Evolutionary conservation across 2,888 invertebrate genomes (phyloP), one percentile per base, ranked within the genome.

Genomic region (Eupithecia dodoneata): DNA sequence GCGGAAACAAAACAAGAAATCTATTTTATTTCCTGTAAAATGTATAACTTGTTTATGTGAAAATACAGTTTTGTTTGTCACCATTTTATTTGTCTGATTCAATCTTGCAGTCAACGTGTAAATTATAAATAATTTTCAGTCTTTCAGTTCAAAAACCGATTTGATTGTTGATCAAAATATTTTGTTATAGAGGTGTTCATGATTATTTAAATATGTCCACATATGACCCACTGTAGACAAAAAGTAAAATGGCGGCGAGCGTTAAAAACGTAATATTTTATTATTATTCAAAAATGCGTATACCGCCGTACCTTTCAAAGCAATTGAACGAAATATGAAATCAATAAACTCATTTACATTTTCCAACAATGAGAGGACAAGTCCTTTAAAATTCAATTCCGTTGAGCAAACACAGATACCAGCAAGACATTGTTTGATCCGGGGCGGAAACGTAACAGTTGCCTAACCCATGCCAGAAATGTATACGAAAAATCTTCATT

Each of bases 331-430:
- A 30, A 5, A 30, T 63, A 63, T 63, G 4, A 63, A 30, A 63
- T 63, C 18, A 63, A 63, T 63, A 30, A 63, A 71, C 49, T 30
- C 71, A 71, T 52, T 63, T 63, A 63, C 63, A 63, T 63, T 63
- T 74, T 74, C 73, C 72, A 47, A 76, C 71, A 73, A 72, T 80
- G 74, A 78, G 49, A 42, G 69, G 42, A 73, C 65, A 73, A 67
- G 72, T 66, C 76, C 75, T 78, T 79, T 81, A 79, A 78, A 80
- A 82, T 81, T 80, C 80, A 78, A 80, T 81, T 81, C 71, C 73
- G 72, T 80, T 82, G 81, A 73, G 65, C 79, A 81, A 81, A 82
- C 79, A 80, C 45, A 74, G 77, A 80, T 81, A 80, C 71, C n/a
- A 73, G 77, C 63, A 30, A 63, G 75, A 71, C 70, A 78, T 75